These are phyloP conservation scores for Trachelus iudaicus DNA, from an alignment of 2,888 invertebrate genomes.

Conservation along the genomic window DNA sequence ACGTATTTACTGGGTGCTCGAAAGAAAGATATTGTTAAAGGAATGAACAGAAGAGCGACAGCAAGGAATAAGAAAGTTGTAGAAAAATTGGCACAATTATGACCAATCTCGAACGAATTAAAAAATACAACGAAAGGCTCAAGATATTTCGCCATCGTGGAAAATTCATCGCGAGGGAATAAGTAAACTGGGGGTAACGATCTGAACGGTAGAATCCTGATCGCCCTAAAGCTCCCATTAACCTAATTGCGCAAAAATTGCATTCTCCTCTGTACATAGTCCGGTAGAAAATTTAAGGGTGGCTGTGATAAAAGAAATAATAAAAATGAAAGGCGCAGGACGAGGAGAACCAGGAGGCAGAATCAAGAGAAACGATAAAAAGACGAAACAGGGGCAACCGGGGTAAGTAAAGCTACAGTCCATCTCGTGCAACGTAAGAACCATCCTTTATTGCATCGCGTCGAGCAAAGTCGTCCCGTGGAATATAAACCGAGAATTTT, in stretches of 20 bases:
- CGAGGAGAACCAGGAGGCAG: background rate
- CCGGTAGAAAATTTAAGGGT: background rate
- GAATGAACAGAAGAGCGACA: background rate
- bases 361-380: background rate
- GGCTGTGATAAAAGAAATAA: background rate
- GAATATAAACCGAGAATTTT: background rate
- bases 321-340: background rate
- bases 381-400: background rate
- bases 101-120: background rate
- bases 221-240: constrained; percentile 1
- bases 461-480: background rate
- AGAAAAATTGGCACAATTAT: background rate
- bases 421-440: background rate
- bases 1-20: background rate
- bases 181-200: background rate
- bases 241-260: constrained; percentile 8
- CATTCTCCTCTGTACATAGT: background rate
- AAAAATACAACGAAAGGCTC: background rate
- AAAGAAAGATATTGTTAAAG: background rate
- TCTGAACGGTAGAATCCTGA: background rate
- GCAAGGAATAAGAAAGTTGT: background rate
- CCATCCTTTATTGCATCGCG: background rate
- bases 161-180: background rate
- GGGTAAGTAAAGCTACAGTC: background rate
- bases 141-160: background rate